Base-by-base conservation (phyloP, 2,797 vertebrate genomes). In the Cossypha heuglini region DNA sequence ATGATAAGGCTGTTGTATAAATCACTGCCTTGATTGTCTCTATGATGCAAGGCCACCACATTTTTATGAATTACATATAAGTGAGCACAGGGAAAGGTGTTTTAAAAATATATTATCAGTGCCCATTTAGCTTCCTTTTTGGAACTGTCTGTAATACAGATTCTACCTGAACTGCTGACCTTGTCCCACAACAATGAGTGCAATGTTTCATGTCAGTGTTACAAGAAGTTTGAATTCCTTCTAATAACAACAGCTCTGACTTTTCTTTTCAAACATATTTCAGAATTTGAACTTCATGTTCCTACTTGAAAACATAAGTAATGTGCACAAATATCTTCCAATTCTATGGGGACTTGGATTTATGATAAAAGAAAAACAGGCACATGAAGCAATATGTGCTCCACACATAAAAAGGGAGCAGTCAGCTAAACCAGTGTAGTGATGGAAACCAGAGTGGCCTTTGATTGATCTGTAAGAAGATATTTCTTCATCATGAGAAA, bases 191-290 rank as follows among this genome's bases (percentile, higher is more conserved):
- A 86, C 82, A 95, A 84, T 77, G 51, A 92, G 25, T 28, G 35
- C 79, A 96, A 95, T 94, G 64, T 93, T 97, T 93, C 73, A 82
- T 86, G 72, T 93, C 90, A 96, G 52, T 42, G 25, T 86, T 95
- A 79, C 15, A 84, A 59, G 59, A 52, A 66, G 40, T 79, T 90
- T 92, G 22, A 91, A 51, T 33, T 49, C 77, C 43, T 67, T 35
- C 76, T 96, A 78, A 74, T 20, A 88, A 55, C 62, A 94, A 75
- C 73, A 81, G 75, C 81, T 94, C 55, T 80, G 51, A 86, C 58
- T 95, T 97, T 78, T 69, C 38, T 67, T 90, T 84, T 91, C 42
- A 78, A 95, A 88, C 31, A 71, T 73, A 67, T 72, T 93, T 80
- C 82, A 80, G 80, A 80, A 85, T 71, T 66, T 83, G 59, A 93